phyloP scores from a whole-genome alignment of 2,113 vertebrate genomes.

The Apus apus region DNA sequence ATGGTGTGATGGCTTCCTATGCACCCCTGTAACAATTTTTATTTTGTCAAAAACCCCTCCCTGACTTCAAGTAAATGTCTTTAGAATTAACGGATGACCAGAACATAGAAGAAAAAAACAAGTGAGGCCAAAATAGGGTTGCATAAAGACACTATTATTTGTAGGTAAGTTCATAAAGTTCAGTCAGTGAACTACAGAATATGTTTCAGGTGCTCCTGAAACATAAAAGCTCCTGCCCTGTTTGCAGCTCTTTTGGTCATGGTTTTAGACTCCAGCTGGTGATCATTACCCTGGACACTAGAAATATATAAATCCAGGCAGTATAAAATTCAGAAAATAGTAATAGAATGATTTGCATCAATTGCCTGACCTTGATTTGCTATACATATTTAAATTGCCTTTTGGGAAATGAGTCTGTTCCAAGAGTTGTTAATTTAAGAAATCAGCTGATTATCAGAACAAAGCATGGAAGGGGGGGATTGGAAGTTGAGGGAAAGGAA shows the following conservation, averaged over 20 bases:
- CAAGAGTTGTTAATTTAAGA: not conserved
- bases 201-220: slow-evolving; percentile 36
- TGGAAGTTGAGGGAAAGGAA: accelerated
- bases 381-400: not conserved
- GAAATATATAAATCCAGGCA: not conserved
- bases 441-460: not conserved
- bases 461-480: not conserved
- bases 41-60: not conserved
- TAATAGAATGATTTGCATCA: not conserved
- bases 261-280: slow-evolving; percentile 28
- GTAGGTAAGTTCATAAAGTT: slow-evolving; percentile 5
- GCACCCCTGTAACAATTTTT: not conserved
- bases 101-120: not conserved
- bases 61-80: not conserved
- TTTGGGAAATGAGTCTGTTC: not conserved
- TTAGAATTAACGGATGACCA: not conserved
- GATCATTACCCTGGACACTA: slow-evolving; percentile 27
- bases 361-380: not conserved
- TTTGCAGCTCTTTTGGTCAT: slow-evolving; percentile 16
- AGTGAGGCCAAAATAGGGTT: not conserved
- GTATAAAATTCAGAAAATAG: slow-evolving; percentile 9
- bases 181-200: not conserved
- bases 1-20: not conserved
- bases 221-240: not conserved
- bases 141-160: not conserved